These are phyloP conservation scores for Brienomyrus brachyistius DNA, from an alignment of 2,113 vertebrate genomes.

Conservation along the genomic window DNA sequence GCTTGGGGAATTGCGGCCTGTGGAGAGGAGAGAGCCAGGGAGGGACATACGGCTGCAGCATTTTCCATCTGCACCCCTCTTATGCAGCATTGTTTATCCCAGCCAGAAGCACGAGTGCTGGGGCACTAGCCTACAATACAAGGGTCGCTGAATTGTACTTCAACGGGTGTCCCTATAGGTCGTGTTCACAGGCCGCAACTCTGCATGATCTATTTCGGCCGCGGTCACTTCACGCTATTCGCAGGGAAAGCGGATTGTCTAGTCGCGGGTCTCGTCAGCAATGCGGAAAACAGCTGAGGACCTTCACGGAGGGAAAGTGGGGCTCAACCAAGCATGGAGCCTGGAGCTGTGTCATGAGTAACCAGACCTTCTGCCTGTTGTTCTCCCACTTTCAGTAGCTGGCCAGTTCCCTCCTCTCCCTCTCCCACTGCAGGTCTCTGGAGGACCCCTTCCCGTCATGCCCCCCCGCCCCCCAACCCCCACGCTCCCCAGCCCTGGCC, in stretches of 20 bases:
- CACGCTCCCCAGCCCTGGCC: conserved; percentile 8
- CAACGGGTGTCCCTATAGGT: neutral
- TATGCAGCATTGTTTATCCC: neutral
- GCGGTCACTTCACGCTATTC: neutral
- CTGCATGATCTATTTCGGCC: neutral
- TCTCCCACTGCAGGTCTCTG: neutral
- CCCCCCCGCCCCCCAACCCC: no score
- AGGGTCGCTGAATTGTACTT: neutral
- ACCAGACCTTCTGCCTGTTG: neutral
- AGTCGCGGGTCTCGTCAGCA: neutral
- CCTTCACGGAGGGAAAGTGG: neutral
- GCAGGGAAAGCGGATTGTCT: neutral
- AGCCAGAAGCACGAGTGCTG: neutral
- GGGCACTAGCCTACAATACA: neutral
- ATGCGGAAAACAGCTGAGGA: neutral
- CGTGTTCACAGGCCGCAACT: neutral
- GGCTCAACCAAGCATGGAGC: neutral
- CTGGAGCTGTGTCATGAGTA: neutral
- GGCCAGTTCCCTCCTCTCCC: neutral
- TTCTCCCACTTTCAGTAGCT: neutral
- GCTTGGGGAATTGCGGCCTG: conserved; percentile 25
- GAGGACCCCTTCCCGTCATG: neutral
- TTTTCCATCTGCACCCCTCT: neutral
- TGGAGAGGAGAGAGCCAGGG: conserved; percentile 22
- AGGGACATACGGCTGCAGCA: neutral